Conservation (phyloP, 2,888 invertebrate genomes). For the Cataglyphis albicans region DNA sequence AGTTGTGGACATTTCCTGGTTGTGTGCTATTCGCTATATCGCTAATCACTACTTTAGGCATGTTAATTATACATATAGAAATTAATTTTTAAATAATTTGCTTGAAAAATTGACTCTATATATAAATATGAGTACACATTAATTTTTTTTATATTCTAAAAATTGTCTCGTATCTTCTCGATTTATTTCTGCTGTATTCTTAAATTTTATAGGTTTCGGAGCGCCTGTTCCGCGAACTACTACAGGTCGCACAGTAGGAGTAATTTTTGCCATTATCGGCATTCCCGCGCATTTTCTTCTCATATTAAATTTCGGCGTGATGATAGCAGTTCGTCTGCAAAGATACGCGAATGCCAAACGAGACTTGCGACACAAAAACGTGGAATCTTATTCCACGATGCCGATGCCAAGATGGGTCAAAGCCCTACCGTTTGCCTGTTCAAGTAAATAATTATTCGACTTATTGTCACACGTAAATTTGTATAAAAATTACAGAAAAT, state of each 20-base stretch:
- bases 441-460: constrained; percentile 73
- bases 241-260: constrained; percentile 88
- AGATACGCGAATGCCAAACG: constrained; percentile 83
- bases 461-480: neutral
- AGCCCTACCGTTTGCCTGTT: constrained; percentile 78
- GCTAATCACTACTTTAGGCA: constrained; percentile 91
- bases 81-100: neutral
- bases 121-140: neutral
- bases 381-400: constrained; percentile 65
- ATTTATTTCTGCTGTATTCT: neutral
- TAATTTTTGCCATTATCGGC: constrained; percentile 89
- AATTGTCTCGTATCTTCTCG: too few relatives aligned
- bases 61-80: constrained; percentile 33
- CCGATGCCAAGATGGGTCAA: constrained; percentile 81
- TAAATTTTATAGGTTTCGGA: constrained; percentile 88
- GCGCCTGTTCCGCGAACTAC: constrained; percentile 91
- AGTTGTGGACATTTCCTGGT: constrained; percentile 90
- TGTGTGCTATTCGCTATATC: constrained; percentile 90
- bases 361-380: constrained; percentile 3
- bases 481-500: neutral
- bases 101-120: neutral
- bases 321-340: constrained; percentile 87
- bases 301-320: constrained; percentile 87
- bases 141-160: neutral
- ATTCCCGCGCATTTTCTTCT: constrained; percentile 90